phyloP scores from a whole-genome alignment of 2,888 invertebrate species.

The Synergus umbraculus region DNA sequence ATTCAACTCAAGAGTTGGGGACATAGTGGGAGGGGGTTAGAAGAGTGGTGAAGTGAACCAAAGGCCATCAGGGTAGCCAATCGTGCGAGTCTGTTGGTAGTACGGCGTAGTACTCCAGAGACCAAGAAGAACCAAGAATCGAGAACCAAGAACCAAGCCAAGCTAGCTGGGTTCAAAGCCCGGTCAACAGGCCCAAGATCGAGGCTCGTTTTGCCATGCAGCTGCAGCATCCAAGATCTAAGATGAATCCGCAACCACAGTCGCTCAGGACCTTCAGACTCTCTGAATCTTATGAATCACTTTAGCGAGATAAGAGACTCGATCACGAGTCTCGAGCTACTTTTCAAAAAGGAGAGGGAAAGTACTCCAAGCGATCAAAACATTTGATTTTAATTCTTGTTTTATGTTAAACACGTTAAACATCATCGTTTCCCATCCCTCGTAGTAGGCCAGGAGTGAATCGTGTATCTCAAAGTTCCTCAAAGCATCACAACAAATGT shows the following conservation, averaged over 20 bases:
- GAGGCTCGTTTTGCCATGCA: slow-evolving; percentile 20
- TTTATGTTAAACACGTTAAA: background rate
- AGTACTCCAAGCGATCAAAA: slow-evolving; percentile 20
- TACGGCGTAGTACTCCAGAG: slow-evolving; percentile 68
- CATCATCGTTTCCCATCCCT: slow-evolving; percentile 10
- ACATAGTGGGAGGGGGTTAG: background rate
- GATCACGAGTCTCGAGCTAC: slow-evolving; percentile 14
- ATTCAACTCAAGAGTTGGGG: slow-evolving; percentile 19
- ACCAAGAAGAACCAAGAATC: slow-evolving; percentile 46
- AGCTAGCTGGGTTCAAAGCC: slow-evolving; percentile 69
- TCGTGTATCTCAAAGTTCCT: background rate
- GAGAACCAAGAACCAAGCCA: slow-evolving; percentile 40
- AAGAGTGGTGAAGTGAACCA: slow-evolving; percentile 31
- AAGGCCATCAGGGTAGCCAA: slow-evolving; percentile 37
- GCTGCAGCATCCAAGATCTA: slow-evolving; percentile 12
- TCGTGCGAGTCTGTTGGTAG: slow-evolving; percentile 55
- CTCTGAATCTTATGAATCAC: slow-evolving; percentile 31
- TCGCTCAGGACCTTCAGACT: background rate
- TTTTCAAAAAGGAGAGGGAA: slow-evolving; percentile 2
- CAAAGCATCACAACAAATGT: slow-evolving; percentile 9
- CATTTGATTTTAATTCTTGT: slow-evolving; percentile 16
- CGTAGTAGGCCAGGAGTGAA: slow-evolving; percentile 23
- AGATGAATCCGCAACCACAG: slow-evolving; percentile 1
- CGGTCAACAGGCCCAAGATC: slow-evolving; percentile 59
- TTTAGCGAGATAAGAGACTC: slow-evolving; percentile 7